Evolutionary conservation across 1,140 invertebrate species (phyloP).

Genomic region (Tetramorium alpestre): DNA sequence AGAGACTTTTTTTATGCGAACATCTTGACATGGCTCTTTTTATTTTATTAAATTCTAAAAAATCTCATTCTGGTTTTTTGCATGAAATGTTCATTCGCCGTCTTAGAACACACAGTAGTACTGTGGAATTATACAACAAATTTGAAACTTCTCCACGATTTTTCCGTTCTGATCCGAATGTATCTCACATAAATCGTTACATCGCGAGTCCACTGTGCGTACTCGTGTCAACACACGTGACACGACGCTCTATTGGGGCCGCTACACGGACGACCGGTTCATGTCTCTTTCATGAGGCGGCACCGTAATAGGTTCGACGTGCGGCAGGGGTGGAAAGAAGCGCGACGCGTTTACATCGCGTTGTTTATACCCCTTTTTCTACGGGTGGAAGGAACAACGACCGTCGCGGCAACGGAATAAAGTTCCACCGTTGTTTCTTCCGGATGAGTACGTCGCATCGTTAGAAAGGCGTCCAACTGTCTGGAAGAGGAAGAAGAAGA

Average conservation of each 20-base stretch:
- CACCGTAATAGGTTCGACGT: conserved; percentile 75
- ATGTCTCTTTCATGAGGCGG: conserved; percentile 76
- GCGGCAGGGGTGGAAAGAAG: conserved; percentile 68
- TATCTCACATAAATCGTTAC: conserved; percentile 67
- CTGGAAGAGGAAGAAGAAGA: conserved; percentile 72
- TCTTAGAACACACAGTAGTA: not conserved
- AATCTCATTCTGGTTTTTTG: not conserved
- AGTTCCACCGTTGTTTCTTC: conserved; percentile 77
- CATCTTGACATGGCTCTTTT: too few species aligned
- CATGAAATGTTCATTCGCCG: not conserved
- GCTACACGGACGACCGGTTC: conserved; percentile 68
- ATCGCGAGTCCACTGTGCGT: conserved; percentile 61
- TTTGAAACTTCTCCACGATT: conserved; percentile 23
- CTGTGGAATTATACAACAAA: conserved; percentile 21
- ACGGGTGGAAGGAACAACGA: conserved; percentile 49
- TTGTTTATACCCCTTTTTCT: conserved; percentile 69
- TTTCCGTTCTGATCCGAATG: conserved; percentile 14
- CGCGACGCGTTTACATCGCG: conserved; percentile 70
- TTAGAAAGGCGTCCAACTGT: conserved; percentile 79
- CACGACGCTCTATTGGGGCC: conserved; percentile 63
- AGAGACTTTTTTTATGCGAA: too few species aligned
- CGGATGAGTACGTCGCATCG: conserved; percentile 77
- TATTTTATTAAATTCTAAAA: not conserved
- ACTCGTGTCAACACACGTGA: conserved; percentile 74
- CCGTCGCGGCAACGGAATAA: conserved; percentile 67